These are phyloP conservation scores for Pelecanoides urinatrix DNA, from an alignment of 2,113 vertebrate genomes.

Conservation along the genomic window DNA sequence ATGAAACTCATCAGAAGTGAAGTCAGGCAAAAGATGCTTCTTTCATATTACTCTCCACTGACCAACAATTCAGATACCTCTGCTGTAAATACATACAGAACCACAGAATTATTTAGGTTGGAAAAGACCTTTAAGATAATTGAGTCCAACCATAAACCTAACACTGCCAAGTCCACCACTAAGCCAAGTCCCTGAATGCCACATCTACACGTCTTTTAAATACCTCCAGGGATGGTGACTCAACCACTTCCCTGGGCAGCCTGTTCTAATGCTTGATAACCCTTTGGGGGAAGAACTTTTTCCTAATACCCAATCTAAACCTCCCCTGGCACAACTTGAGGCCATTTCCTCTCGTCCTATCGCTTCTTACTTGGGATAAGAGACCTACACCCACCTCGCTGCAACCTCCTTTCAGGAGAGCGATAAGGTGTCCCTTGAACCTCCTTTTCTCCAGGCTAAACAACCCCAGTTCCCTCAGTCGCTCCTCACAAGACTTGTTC, in stretches of 20 bases:
- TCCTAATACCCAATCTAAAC: neutral
- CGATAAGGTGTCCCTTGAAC: neutral
- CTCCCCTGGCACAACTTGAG: neutral
- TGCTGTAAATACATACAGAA: neutral
- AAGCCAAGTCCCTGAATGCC: too few relatives aligned
- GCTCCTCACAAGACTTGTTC: neutral
- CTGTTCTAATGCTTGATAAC: neutral
- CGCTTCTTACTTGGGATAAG: neutral
- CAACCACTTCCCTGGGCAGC: neutral
- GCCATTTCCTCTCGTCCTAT: neutral
- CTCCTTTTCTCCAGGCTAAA: neutral
- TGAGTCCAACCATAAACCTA: neutral
- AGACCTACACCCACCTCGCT: accelerated
- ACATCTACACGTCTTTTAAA: neutral
- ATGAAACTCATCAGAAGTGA: neutral
- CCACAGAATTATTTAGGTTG: neutral
- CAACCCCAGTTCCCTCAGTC: neutral
- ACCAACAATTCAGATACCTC: neutral
- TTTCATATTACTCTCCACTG: neutral
- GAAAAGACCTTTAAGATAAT: neutral
- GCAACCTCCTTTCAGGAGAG: neutral
- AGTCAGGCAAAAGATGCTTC: neutral
- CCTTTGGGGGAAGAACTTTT: neutral
- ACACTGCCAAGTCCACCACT: neutral
- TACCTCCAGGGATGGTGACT: neutral